These are phyloP conservation scores for Aegithalos caudatus DNA, from an alignment of 2,113 vertebrate genomes.

Conservation along the genomic window DNA sequence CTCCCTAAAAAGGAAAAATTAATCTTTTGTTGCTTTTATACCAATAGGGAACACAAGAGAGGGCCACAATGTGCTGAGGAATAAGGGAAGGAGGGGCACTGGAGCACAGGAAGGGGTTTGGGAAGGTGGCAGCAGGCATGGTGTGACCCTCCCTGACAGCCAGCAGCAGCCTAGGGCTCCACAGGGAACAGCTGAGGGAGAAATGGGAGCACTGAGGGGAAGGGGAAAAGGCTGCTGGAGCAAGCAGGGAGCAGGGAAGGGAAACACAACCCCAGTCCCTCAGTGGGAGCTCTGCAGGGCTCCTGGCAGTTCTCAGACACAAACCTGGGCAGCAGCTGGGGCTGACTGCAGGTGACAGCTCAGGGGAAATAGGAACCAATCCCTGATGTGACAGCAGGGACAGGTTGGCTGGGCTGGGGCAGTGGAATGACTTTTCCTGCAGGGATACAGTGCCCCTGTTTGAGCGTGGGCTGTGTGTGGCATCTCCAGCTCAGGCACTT, in stretches of 20 bases:
- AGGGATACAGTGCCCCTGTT: background rate
- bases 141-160: background rate
- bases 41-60: background rate
- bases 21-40: background rate
- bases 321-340: background rate
- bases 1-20: background rate
- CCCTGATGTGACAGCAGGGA: background rate
- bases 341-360: no score
- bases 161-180: background rate
- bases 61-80: background rate
- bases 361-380: background rate
- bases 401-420: background rate
- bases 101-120: background rate
- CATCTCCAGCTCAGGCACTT: background rate
- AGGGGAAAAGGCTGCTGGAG: background rate
- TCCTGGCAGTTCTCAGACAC: accelerated
- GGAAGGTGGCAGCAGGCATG: background rate
- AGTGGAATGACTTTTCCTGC: background rate
- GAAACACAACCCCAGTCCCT: background rate
- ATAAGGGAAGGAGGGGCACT: background rate
- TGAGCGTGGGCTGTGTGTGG: background rate
- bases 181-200: background rate
- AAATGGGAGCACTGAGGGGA: background rate
- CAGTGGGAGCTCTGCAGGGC: background rate
- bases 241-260: background rate